Percentiles rank a stretch among this genome's conserved stretches.
These are phyloP conservation scores for Myrmecobius fasciatus DNA, from an alignment of 2,113 vertebrate genomes.

Conservation along the genomic window DNA sequence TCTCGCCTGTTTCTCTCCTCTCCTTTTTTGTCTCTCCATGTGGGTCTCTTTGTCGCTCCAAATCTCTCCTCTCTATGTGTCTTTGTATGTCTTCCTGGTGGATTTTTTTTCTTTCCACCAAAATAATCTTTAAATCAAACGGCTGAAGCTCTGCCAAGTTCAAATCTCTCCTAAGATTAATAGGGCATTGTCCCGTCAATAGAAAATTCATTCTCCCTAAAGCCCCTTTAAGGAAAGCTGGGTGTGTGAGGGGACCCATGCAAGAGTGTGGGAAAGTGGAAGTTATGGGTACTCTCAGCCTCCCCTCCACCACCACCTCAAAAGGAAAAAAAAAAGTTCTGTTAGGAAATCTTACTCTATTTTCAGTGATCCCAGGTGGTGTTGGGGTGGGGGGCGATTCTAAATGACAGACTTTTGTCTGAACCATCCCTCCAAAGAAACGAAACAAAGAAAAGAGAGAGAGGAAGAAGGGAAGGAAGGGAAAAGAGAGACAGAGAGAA, in stretches of 20 bases:
- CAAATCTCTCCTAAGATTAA: slow-evolving; percentile 71
- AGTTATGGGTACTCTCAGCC: slow-evolving; percentile 26
- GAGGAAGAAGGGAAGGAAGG: neutral
- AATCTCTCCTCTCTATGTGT: neutral
- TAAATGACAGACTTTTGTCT: neutral
- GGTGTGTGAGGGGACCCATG: slow-evolving; percentile 43
- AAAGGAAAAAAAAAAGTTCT: neutral
- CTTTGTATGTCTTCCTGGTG: rapidly evolving
- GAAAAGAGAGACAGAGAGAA: slow-evolving; percentile 7
- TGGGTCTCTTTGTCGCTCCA: rapidly evolving
- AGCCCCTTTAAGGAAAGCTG: slow-evolving; percentile 70
- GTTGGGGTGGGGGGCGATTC: slow-evolving; percentile 31
- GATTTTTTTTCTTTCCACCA: slow-evolving; percentile 38
- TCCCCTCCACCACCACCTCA: neutral
- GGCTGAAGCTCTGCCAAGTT: slow-evolving; percentile 72
- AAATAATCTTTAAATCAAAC: slow-evolving; percentile 79
- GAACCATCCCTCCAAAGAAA: slow-evolving; percentile 40
- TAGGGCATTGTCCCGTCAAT: slow-evolving; percentile 76
- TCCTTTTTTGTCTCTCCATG: neutral
- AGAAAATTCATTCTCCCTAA: slow-evolving; percentile 67
- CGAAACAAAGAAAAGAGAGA: neutral
- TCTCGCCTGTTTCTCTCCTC: neutral
- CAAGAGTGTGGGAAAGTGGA: slow-evolving; percentile 75
- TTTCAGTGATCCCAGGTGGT: slow-evolving; percentile 38
- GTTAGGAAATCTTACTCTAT: neutral